These are phyloP conservation scores for Macrostomum lignano DNA, from an alignment of 1,140 invertebrate genomes.

Conservation along the genomic window DNA sequence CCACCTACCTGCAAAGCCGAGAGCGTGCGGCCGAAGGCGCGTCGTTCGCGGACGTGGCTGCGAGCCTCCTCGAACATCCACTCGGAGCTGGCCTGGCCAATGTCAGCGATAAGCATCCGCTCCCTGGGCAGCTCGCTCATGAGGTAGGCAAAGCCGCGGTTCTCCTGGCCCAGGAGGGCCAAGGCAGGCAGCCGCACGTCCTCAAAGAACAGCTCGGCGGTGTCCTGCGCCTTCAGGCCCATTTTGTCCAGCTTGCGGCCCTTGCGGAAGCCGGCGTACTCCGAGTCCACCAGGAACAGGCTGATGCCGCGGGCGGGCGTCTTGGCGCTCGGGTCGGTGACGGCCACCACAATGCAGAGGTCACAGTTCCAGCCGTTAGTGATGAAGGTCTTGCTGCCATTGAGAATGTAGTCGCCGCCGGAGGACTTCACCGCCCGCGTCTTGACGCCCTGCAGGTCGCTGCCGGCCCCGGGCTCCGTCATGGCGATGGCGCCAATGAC, in stretches of 20 bases:
- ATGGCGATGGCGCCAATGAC: slow-evolving; percentile 30
- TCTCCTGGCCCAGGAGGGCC: slow-evolving; percentile 26
- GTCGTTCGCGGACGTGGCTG: slow-evolving; percentile 26
- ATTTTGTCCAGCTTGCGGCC: slow-evolving; percentile 29
- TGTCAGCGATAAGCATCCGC: slow-evolving; percentile 24
- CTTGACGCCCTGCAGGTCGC: slow-evolving; percentile 29
- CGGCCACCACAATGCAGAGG: slow-evolving; percentile 29
- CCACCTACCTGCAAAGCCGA: slow-evolving; percentile 23
- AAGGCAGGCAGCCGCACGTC: slow-evolving; percentile 28
- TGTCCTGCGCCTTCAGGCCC: slow-evolving; percentile 30
- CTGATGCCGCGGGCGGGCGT: slow-evolving; percentile 29
- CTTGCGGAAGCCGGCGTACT: slow-evolving; percentile 29
- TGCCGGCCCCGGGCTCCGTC: slow-evolving; percentile 30
- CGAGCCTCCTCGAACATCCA: slow-evolving; percentile 31
- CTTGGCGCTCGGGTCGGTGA: slow-evolving; percentile 27
- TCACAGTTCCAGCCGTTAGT: slow-evolving; percentile 30
- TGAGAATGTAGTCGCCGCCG: slow-evolving; percentile 27
- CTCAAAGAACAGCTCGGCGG: slow-evolving; percentile 31
- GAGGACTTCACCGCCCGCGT: slow-evolving; percentile 29
- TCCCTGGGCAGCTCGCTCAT: slow-evolving; percentile 32
- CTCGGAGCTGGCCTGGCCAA: slow-evolving; percentile 22
- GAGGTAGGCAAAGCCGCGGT: slow-evolving; percentile 30
- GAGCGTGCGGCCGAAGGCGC: slow-evolving; percentile 30
- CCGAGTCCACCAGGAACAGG: slow-evolving; percentile 29
- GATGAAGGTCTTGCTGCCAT: slow-evolving; percentile 30